phyloP scores from a whole-genome alignment of 2,113 vertebrate species.

The Onychostruthus taczanowskii region DNA sequence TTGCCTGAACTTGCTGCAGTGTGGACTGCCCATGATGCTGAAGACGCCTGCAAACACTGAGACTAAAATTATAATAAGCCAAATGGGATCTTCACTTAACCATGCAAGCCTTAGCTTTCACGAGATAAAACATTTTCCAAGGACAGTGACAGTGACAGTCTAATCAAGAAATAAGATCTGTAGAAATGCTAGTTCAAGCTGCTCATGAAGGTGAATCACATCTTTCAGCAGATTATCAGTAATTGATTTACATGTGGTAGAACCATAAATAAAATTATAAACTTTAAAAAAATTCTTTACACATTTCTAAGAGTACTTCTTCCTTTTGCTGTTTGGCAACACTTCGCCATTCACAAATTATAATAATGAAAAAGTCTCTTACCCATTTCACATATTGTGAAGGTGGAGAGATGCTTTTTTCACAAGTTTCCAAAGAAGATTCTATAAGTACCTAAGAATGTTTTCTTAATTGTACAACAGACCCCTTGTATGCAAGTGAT shows the following conservation, averaged over 20 bases:
- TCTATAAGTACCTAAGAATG: not conserved
- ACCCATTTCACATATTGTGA: not conserved
- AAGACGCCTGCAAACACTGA: not conserved
- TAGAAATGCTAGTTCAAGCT: not conserved
- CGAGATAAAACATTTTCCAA: not conserved
- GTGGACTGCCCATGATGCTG: not conserved
- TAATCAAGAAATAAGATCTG: not conserved
- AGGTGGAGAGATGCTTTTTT: not conserved
- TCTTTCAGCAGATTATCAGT: not conserved
- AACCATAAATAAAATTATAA: not conserved
- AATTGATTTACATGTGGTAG: not conserved
- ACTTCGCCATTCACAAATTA: not conserved
- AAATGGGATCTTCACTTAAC: not conserved
- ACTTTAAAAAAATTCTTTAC: not conserved
- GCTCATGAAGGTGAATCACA: not conserved
- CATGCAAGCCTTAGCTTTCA: not conserved
- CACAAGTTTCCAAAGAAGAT: not conserved
- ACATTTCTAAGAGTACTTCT: not conserved
- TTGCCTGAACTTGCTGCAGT: not conserved
- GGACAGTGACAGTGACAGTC: not conserved
- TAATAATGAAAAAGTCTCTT: not conserved
- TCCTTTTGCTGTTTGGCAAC: not conserved
- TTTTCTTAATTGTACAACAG: not conserved
- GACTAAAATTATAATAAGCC: not conserved
- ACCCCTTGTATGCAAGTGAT: not conserved